Evolutionary conservation across 2,888 invertebrate species (phyloP).

Genomic region (Cosmia pyralina): DNA sequence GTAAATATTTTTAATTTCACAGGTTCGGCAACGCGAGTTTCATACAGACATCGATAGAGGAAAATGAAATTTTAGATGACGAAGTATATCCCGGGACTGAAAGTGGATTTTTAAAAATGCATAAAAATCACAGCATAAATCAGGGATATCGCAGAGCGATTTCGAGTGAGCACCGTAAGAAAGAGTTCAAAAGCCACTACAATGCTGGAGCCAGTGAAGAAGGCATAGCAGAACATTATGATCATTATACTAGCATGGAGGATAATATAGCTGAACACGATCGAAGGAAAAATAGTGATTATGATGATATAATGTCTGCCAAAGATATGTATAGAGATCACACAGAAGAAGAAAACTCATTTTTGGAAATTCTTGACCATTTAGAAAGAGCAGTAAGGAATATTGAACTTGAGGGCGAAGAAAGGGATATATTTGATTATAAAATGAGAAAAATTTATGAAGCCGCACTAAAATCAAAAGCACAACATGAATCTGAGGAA

Average conservation of each 20-base stretch:
- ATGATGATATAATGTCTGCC: neutral
- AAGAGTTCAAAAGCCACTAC: neutral
- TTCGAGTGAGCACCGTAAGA: neutral
- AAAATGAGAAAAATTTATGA: constrained; percentile 54
- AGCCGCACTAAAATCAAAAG: constrained; percentile 25
- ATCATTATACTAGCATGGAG: constrained; percentile 10
- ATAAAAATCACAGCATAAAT: neutral
- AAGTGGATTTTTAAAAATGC: constrained; percentile 2
- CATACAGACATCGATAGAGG: neutral
- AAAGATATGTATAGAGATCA: neutral
- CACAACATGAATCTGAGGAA: constrained; percentile 14
- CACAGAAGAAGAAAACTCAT: constrained; percentile 17
- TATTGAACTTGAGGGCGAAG: constrained; percentile 31
- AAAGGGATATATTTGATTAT: constrained; percentile 38
- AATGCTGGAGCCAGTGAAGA: neutral
- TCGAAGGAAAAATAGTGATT: constrained; percentile 4
- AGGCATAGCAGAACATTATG: constrained; percentile 17
- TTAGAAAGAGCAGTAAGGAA: constrained; percentile 41
- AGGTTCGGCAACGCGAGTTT: constrained; percentile 45
- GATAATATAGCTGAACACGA: constrained; percentile 2
- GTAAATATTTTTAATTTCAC: neutral
- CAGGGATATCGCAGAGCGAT: neutral
- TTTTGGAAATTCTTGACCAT: constrained; percentile 37
- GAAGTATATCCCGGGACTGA: constrained; percentile 5
- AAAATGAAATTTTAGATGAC: neutral